Evolutionary conservation across 2,888 invertebrate species (phyloP), one percentile per base, ranked within the genome.

Genomic region (Hipparchia sbordonii): DNA sequence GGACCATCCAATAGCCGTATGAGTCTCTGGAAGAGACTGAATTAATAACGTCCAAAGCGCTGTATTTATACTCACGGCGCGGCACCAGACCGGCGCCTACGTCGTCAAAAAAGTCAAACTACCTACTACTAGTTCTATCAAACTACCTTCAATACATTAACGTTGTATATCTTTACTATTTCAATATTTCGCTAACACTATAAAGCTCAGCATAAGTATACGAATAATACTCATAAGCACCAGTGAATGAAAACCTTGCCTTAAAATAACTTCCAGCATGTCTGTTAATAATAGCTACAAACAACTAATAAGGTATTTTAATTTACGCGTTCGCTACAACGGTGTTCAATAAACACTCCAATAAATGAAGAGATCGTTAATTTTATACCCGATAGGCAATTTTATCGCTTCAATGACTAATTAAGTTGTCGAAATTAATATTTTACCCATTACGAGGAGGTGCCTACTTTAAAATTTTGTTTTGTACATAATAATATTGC

Each of bases 361-460:
- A 76, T 72, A 72, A 73, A 73, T 74, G 73, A 72, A 74, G 77
- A 74, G 76, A 70, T 75, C 77, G 76, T 79, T 76, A 76, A 79
- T 76, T 76, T 76, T 68, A 76, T 75, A 71, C 74, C 66, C 73
- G 74, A 83, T 83, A 82, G 84, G 82, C 86, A 88, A 87, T 85
- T 84, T 81, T 72, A 76, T 67, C 78, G 79, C 79, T 78, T 79
- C 81, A 82, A 82, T 76, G 79, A 76, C 68, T 75, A 73, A 77
- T 74, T 76, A 75, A 73, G 72, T 70, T 72, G 61, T 70, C 72
- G 75, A 82, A 84, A 82, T 83, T 82, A 80, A 79, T 79, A 76
- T 73, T 78, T 71, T 51, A 6, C 70, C 73, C 73, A 77, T 76
- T 77, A 69, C 33, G n/a, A 39, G 48, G 52, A 51, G 61, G 39